These are phyloP conservation scores for Odontomachus brunneus DNA, from an alignment of 1,140 invertebrate genomes.

Conservation along the genomic window DNA sequence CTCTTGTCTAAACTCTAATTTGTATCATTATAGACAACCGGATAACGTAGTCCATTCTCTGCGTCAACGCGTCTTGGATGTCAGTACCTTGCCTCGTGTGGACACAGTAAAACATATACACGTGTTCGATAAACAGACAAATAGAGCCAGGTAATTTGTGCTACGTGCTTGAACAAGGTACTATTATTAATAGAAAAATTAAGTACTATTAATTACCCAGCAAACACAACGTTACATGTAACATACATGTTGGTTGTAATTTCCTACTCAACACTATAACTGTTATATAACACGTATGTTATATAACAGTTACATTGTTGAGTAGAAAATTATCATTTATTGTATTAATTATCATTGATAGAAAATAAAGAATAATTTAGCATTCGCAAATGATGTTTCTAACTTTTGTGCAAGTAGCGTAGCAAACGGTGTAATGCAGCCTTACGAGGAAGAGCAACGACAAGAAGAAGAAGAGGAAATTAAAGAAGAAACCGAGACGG, in stretches of 20 bases:
- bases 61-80: constrained; percentile 87
- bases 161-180: background rate
- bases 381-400: no score
- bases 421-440: background rate
- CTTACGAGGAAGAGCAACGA: background rate
- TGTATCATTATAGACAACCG: constrained; percentile 72
- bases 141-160: constrained; percentile 80
- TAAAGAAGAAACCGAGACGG: constrained; percentile 34
- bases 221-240: no score
- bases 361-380: no score
- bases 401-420: background rate
- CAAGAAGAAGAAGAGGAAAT: constrained; percentile 28
- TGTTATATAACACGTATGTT: no score
- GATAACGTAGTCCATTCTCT: constrained; percentile 86
- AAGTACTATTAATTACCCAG: no score
- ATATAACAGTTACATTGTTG: no score
- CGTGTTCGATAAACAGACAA: background rate
- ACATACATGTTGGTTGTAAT: no score
- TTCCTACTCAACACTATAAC: no score
- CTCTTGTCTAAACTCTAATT: background rate
- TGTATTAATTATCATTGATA: no score
- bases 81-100: constrained; percentile 62
- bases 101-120: background rate
- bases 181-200: background rate
- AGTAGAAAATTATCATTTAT: no score